phyloP scores from a whole-genome alignment of 2,797 vertebrate genomes.

The Tadarida brasiliensis region DNA sequence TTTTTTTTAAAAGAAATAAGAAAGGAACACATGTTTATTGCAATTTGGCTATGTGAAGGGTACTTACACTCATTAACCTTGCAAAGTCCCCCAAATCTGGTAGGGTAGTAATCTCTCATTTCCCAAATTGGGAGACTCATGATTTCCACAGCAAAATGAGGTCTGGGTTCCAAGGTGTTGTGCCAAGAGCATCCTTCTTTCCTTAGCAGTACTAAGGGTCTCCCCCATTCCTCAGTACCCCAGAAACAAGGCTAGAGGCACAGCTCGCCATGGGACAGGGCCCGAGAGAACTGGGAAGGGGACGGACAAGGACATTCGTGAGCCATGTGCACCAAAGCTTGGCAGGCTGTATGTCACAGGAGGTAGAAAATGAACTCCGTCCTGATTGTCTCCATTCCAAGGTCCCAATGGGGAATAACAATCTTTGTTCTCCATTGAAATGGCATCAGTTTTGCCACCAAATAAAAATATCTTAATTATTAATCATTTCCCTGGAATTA shows the following conservation, averaged over 20 bases:
- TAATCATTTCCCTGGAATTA: background rate
- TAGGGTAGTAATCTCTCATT: background rate
- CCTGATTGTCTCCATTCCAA: background rate
- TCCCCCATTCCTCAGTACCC: background rate
- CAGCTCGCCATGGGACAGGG: background rate
- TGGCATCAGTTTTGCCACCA: background rate
- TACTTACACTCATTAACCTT: background rate
- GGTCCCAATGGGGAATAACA: accelerated
- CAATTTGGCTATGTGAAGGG: background rate
- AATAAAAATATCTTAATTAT: background rate
- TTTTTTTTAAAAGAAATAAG: background rate
- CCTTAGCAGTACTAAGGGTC: background rate
- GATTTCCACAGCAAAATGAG: background rate
- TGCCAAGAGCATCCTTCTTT: background rate
- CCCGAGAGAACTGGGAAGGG: background rate
- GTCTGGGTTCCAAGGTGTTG: background rate
- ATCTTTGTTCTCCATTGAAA: background rate
- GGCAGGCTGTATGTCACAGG: accelerated
- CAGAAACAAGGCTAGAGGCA: background rate
- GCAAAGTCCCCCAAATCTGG: background rate
- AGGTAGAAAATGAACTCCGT: background rate
- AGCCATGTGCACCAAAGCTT: background rate
- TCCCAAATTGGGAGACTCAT: background rate
- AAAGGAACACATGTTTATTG: background rate
- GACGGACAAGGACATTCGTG: background rate